Conservation (phyloP, 2,888 invertebrate genomes). For the Reticulitermes lucifugus region DNA sequence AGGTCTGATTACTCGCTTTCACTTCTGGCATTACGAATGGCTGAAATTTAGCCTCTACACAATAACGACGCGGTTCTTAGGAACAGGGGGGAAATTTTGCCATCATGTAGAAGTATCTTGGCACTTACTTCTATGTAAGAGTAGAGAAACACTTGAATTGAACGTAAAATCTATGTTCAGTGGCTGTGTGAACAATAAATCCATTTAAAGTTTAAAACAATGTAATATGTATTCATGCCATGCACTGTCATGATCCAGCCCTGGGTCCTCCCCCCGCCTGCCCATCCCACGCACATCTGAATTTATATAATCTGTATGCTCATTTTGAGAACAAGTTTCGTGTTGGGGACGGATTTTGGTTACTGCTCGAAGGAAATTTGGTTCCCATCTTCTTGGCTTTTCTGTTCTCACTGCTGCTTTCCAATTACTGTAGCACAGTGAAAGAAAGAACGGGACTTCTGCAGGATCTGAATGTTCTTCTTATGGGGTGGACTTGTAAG, state of each 20-base stretch:
- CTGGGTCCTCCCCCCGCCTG: neutral
- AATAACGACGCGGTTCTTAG: too few relatives aligned
- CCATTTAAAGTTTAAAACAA: slow-evolving; percentile 53
- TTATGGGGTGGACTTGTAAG: too few relatives aligned
- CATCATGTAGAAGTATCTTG: neutral
- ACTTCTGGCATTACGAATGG: too few relatives aligned
- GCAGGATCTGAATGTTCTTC: too few relatives aligned
- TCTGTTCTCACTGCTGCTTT: neutral
- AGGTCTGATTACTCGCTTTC: too few relatives aligned
- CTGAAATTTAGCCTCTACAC: too few relatives aligned
- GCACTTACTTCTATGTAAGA: slow-evolving; percentile 23
- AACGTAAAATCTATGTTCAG: slow-evolving; percentile 34
- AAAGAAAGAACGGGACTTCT: neutral
- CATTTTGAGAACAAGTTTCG: slow-evolving; percentile 28
- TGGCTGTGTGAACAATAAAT: slow-evolving; percentile 51
- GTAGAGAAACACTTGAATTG: slow-evolving; percentile 43
- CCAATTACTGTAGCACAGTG: neutral
- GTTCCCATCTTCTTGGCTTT: neutral
- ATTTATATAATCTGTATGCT: slow-evolving; percentile 49
- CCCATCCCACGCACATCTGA: slow-evolving; percentile 14
- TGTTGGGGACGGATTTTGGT: neutral
- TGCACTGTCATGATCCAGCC: slow-evolving; percentile 48
- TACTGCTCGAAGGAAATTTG: slow-evolving; percentile 25
- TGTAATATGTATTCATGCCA: slow-evolving; percentile 52
- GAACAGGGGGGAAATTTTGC: too few relatives aligned